phyloP scores from a whole-genome alignment of 2,113 vertebrate genomes.

The Sceloporus tristichus region DNA sequence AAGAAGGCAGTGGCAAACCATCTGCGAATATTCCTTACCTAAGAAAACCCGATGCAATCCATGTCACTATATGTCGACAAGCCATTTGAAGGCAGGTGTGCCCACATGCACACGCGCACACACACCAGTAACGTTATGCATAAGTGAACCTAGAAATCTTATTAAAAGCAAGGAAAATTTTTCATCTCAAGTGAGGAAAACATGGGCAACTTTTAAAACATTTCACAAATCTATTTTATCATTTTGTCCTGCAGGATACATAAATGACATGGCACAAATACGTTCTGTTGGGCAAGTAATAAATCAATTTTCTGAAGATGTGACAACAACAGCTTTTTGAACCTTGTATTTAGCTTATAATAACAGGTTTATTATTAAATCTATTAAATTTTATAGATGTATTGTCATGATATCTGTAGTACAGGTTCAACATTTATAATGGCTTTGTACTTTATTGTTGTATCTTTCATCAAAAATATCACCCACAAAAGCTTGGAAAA shows the following conservation, averaged over 20 bases:
- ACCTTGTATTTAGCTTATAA: too few species aligned
- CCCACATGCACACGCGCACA: too few species aligned
- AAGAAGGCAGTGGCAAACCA: too few species aligned
- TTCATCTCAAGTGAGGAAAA: background rate
- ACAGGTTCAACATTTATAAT: background rate
- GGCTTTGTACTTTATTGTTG: background rate
- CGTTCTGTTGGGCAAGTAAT: background rate
- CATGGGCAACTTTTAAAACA: background rate
- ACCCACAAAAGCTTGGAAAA: background rate
- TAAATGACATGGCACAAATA: background rate
- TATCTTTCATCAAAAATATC: background rate
- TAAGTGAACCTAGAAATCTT: background rate
- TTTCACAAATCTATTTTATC: background rate
- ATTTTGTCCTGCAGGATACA: background rate
- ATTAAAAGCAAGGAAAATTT: background rate
- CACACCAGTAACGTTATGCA: background rate
- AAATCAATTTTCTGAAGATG: background rate
- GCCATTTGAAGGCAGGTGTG: too few species aligned
- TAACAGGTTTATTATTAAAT: too few species aligned
- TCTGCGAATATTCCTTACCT: too few species aligned
- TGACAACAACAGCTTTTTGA: background rate
- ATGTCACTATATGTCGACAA: too few species aligned
- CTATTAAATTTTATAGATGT: too few species aligned
- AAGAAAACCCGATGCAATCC: too few species aligned
- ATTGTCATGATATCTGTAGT: too few species aligned